Base-by-base conservation (phyloP, 2,888 invertebrate species). In the Netelia inedita region DNA sequence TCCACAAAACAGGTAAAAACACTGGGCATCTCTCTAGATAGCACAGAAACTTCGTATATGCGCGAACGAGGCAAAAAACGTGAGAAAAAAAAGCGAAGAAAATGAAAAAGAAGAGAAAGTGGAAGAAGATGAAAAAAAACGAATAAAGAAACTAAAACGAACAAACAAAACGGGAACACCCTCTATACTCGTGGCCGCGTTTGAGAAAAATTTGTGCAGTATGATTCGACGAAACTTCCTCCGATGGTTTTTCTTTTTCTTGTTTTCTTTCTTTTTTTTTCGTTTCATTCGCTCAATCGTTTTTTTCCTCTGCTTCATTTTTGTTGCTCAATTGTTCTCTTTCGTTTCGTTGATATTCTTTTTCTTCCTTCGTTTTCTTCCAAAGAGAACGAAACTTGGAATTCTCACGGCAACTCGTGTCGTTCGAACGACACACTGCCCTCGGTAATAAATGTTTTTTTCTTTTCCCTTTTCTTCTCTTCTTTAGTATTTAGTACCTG, bases 1-100 rank as follows among this genome's bases (percentile, higher is more conserved):
- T 86, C 83, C 83, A 85, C 71, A 69, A 69, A 82, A 63, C 28
- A 59, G 72, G 65, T 80, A 82, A 69, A 79, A 11, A 57, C 14
- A 16, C 74, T 71, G 83, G 74, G 79, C 59, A 68, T 65, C 75
- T 75, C 68, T 79, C 41, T 65, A 43, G 41, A 73, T 73, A 65
- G 53, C 78, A 69, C 73, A 53, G 68, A 82, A 79, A 81, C 68
- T 78, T 84, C 50, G 69, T 79, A 75, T 66, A 55, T 76, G 78
- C 76, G 71, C 68, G 79, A 61, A 28, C 28, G 28, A 28, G 5
- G 5, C 28, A 28, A 66, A 73, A 28, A 66, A 57, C n/a, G 63
- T 16, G 11, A 55, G 61, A 65, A 5, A 65, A 66, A 66, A 2
- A n/a, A 16, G 9, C 14, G 23, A 68, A 16, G 21, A 6, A 55